A percentile compares a stretch with the other conserved stretches of the same genome.
Evolutionary conservation across 2,888 invertebrate genomes (phyloP).

Genomic region (Flabesymbios commensalis): DNA sequence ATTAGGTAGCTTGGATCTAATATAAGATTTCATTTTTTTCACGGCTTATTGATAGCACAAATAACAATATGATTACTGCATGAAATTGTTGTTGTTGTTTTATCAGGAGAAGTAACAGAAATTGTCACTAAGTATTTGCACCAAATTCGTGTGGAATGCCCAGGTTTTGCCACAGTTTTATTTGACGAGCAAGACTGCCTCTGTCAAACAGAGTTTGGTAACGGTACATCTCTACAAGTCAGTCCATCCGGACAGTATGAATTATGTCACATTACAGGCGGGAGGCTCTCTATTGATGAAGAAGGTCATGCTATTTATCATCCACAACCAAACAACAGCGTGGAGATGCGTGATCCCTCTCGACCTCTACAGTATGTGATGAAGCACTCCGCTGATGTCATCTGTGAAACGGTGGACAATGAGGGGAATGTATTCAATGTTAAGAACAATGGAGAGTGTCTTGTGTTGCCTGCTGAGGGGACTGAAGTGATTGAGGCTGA

Average conservation of each 20-base stretch:
- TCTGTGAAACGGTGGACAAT: slow-evolving; percentile 53
- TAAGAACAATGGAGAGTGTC: slow-evolving; percentile 52
- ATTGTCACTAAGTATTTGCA: slow-evolving; percentile 40
- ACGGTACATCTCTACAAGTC: slow-evolving; percentile 51
- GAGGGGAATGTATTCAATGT: slow-evolving; percentile 57
- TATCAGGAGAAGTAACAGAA: too few relatives aligned
- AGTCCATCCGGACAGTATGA: slow-evolving; percentile 56
- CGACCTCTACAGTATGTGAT: slow-evolving; percentile 49
- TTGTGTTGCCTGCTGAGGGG: slow-evolving; percentile 23
- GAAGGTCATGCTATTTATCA: slow-evolving; percentile 32
- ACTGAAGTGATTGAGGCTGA: background rate
- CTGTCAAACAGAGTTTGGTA: slow-evolving; percentile 57
- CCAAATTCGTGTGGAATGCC: slow-evolving; percentile 59
- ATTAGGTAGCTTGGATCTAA: too few relatives aligned
- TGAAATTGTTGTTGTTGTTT: too few relatives aligned
- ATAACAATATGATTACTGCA: too few relatives aligned
- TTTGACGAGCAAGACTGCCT: slow-evolving; percentile 56
- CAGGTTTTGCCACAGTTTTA: slow-evolving; percentile 58
- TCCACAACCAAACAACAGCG: slow-evolving; percentile 43
- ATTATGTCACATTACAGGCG: slow-evolving; percentile 50
- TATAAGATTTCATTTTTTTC: too few relatives aligned
- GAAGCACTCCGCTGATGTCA: slow-evolving; percentile 52
- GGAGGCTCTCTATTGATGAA: slow-evolving; percentile 45
- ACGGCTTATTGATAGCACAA: too few relatives aligned
- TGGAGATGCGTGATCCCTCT: slow-evolving; percentile 35